A percentile compares a stretch with the other conserved stretches of the same genome.
phyloP scores from a whole-genome alignment of 2,888 invertebrate species.

The Conistra vaccinii region DNA sequence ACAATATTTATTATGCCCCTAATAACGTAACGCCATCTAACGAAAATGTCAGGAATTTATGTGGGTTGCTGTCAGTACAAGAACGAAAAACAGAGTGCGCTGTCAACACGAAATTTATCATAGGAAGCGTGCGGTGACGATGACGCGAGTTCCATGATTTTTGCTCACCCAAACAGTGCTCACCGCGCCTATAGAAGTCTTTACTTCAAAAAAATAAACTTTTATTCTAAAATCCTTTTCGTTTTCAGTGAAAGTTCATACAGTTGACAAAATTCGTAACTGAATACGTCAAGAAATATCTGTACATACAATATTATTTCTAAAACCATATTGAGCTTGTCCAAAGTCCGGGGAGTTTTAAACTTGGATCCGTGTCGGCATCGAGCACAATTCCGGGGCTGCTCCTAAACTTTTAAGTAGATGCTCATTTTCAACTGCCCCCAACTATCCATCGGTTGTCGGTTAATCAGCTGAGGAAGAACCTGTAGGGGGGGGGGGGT shows the following conservation, averaged over 20 bases:
- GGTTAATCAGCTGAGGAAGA: constrained; percentile 65
- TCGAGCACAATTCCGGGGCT: constrained; percentile 43
- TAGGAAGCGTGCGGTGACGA: too few relatives aligned
- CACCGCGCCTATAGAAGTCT: too few relatives aligned
- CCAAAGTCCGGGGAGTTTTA: constrained; percentile 42
- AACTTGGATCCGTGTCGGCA: constrained; percentile 56
- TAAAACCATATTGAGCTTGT: constrained; percentile 27
- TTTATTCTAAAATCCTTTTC: not conserved
- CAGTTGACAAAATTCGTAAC: not conserved
- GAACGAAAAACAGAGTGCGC: too few relatives aligned
- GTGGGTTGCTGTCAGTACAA: too few relatives aligned
- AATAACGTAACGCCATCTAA: too few relatives aligned
- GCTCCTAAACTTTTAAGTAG: constrained; percentile 69
- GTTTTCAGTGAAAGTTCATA: too few relatives aligned
- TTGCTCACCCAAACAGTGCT: too few relatives aligned
- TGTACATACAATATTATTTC: constrained; percentile 18
- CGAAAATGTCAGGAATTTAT: too few relatives aligned
- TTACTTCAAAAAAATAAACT: too few relatives aligned
- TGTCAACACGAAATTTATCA: too few relatives aligned
- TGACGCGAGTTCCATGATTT: too few relatives aligned
- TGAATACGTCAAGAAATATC: not conserved
- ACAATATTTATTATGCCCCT: too few relatives aligned
- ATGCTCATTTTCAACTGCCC: constrained; percentile 72
- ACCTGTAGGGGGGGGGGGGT: constrained; percentile 39
- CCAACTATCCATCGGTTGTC: constrained; percentile 62